Percentiles rank a stretch among this genome's conserved stretches.
Evolutionary conservation across 2,113 vertebrate species (phyloP).

Genomic region (Ariopsis seemanni): DNA sequence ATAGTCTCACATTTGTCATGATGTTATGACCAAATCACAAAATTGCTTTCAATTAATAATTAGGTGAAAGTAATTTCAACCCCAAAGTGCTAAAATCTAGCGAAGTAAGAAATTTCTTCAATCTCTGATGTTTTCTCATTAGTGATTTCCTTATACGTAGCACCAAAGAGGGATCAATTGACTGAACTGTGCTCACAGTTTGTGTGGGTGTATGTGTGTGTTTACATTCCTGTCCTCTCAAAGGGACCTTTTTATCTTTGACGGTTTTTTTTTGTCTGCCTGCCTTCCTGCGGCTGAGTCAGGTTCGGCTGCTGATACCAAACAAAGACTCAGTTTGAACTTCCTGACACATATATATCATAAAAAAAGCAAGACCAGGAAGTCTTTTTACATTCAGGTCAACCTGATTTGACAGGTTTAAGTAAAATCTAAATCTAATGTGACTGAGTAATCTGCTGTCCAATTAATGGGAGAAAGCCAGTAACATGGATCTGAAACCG

Average conservation of each 20-base stretch:
- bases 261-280: constrained; percentile 57
- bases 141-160: constrained; percentile 66
- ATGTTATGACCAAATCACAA: constrained; percentile 24
- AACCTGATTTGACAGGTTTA: constrained; percentile 76
- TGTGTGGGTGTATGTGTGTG: constrained; percentile 67
- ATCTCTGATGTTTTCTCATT: constrained; percentile 53
- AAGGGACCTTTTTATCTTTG: constrained; percentile 70
- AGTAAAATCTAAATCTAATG: constrained; percentile 70
- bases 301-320: constrained; percentile 69
- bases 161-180: constrained; percentile 71
- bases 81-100: constrained; percentile 35
- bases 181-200: constrained; percentile 49
- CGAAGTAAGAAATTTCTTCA: constrained; percentile 51
- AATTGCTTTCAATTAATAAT: constrained; percentile 21
- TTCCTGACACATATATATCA: constrained; percentile 64
- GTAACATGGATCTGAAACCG: constrained; percentile 18
- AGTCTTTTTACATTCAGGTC: constrained; percentile 78
- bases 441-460: constrained; percentile 70
- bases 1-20: neutral
- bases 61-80: neutral
- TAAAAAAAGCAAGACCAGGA: constrained; percentile 70
- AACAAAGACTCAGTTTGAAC: constrained; percentile 76
- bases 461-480: constrained; percentile 42
- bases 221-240: constrained; percentile 78
- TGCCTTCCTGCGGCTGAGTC: constrained; percentile 63